Conservation (phyloP, 1,140 invertebrate species). For the Drosophila sulfurigaster region DNA sequence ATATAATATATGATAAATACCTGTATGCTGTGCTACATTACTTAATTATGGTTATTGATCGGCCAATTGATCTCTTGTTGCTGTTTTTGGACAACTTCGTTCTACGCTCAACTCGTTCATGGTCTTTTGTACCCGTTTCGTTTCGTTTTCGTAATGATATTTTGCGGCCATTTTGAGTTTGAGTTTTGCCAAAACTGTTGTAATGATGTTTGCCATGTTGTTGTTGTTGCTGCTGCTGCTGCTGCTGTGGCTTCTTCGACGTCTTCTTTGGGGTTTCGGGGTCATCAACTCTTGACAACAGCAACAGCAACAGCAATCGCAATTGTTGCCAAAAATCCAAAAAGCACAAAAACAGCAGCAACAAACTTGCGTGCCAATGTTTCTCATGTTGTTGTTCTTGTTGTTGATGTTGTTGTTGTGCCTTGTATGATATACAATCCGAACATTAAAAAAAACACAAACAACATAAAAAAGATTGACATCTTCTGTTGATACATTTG, state of each 20-base stretch:
- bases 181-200: conserved; percentile 49
- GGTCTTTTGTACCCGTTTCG: conserved; percentile 18
- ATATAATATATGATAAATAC: not conserved
- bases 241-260: conserved; percentile 35
- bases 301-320: conserved; percentile 13
- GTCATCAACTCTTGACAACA: conserved; percentile 59
- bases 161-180: conserved; percentile 23
- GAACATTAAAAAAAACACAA: conserved; percentile 5
- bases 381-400: conserved; percentile 9
- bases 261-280: conserved; percentile 67
- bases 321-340: conserved; percentile 44
- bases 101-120: conserved; percentile 24
- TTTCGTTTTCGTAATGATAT: conserved; percentile 41
- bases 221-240: conserved; percentile 24
- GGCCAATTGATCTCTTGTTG: conserved; percentile 8
- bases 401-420: conserved; percentile 20
- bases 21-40: conserved; percentile 6
- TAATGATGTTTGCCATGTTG: conserved; percentile 38
- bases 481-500: conserved; percentile 22
- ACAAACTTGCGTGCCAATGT: conserved; percentile 41
- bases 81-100: conserved; percentile 6
- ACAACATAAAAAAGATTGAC: conserved; percentile 10
- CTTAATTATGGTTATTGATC: conserved; percentile 31
- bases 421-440: conserved; percentile 37
- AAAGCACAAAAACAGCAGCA: conserved; percentile 17